These are phyloP conservation scores for Myocastor coypus DNA, from an alignment of 2,113 vertebrate genomes.

Conservation along the genomic window DNA sequence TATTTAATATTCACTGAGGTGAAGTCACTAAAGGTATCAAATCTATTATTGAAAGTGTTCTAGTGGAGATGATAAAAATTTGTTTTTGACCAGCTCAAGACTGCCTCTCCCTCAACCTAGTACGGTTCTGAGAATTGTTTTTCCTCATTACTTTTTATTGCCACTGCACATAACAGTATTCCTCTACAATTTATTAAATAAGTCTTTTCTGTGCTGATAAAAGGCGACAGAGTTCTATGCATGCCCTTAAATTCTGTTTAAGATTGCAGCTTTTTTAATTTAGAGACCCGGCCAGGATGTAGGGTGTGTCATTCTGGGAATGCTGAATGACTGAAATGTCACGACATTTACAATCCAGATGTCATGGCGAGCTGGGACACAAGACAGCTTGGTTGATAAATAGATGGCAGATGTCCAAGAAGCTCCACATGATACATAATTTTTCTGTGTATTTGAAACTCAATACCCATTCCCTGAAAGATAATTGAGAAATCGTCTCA, in stretches of 20 bases:
- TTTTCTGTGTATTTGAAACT: slow-evolving; percentile 40
- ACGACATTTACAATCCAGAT: slow-evolving; percentile 78
- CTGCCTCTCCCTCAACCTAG: not conserved
- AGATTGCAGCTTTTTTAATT: slow-evolving; percentile 42
- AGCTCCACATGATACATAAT: slow-evolving; percentile 30
- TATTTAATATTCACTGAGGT: slow-evolving; percentile 73
- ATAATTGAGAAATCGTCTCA: slow-evolving; percentile 50
- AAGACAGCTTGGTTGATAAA: slow-evolving; percentile 58
- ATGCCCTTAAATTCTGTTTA: slow-evolving; percentile 44
- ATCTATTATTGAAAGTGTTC: slow-evolving; percentile 61
- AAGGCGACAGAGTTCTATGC: not conserved
- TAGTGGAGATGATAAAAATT: slow-evolving; percentile 60
- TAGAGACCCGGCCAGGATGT: not conserved
- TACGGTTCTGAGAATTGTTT: slow-evolving; percentile 39
- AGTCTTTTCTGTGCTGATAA: not conserved
- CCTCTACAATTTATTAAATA: not conserved
- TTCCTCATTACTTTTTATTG: not conserved
- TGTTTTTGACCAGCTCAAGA: slow-evolving; percentile 66
- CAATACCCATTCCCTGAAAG: not conserved
- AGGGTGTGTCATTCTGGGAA: slow-evolving; percentile 41
- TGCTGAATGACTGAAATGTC: slow-evolving; percentile 65
- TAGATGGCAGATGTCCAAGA: slow-evolving; percentile 66
- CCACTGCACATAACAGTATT: not conserved
- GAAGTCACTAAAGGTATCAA: slow-evolving; percentile 17
- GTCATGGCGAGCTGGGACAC: slow-evolving; percentile 56